Conservation (phyloP, 2,888 invertebrate genomes). For the Mimumesa dahlbomi region DNA sequence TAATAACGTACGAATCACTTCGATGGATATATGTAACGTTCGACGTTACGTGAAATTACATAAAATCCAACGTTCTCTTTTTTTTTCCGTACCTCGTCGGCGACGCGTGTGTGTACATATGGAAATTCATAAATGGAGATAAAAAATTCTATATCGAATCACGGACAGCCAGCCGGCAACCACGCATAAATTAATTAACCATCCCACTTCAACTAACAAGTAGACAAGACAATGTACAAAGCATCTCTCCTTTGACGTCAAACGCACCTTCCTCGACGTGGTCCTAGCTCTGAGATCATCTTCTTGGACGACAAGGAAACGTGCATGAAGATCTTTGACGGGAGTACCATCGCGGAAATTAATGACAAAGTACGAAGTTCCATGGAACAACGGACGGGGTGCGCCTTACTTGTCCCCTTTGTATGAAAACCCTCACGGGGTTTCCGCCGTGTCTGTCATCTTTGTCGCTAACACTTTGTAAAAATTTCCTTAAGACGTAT, state of each 20-base stretch:
- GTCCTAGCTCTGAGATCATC: background rate
- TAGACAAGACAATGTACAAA: background rate
- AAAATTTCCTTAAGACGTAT: background rate
- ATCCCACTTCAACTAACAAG: background rate
- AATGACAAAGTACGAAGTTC: constrained; percentile 40
- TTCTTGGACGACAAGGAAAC: background rate
- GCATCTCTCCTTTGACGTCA: constrained; percentile 7
- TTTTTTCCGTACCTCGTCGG: background rate
- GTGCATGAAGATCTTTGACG: background rate
- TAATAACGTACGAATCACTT: constrained; percentile 22
- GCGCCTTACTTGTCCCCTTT: constrained; percentile 16
- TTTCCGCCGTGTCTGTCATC: background rate
- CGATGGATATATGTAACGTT: too few species aligned
- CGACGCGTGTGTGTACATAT: background rate
- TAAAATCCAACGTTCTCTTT: background rate
- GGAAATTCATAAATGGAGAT: background rate
- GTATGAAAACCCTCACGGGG: background rate
- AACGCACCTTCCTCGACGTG: background rate
- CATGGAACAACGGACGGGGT: constrained; percentile 1
- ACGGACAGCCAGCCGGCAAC: background rate
- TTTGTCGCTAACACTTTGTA: background rate
- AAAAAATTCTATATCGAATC: background rate
- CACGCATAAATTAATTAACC: constrained; percentile 2
- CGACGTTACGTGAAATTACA: background rate
- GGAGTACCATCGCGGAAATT: constrained; percentile 26